Conservation (phyloP, 35 echinoderm and acorn worm genomes). For the Apostichopus japonicus region DNA sequence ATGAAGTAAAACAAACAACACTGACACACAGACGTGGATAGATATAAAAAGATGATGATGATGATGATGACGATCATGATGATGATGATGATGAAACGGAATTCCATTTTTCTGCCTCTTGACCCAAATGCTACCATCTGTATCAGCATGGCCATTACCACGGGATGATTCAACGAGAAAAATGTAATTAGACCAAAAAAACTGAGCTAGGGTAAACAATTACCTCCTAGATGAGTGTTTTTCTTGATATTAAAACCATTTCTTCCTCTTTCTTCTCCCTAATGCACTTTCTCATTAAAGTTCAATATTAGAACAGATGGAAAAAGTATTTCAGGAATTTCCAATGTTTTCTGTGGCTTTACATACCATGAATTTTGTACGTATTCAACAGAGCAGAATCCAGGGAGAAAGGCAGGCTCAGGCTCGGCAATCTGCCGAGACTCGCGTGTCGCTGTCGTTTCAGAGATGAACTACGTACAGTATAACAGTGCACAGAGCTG, state of each 20-base stretch:
- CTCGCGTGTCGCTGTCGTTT: no score
- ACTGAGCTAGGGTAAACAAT: conserved; percentile 4
- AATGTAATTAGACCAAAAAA: conserved; percentile 16
- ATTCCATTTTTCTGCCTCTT: background rate
- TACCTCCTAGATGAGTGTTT: conserved; percentile 17
- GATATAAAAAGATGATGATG: no score
- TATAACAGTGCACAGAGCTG: no score
- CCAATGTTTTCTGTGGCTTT: background rate
- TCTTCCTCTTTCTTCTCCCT: conserved; percentile 31
- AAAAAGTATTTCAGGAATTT: conserved; percentile 24
- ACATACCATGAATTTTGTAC: no score
- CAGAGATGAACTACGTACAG: no score
- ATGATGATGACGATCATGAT: no score
- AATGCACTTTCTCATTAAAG: conserved; percentile 48
- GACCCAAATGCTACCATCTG: conserved; percentile 17
- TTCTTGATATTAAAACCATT: conserved; percentile 17
- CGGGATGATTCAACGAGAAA: background rate
- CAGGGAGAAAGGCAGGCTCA: no score
- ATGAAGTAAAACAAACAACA: background rate
- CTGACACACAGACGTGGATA: no score
- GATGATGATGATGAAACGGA: background rate
- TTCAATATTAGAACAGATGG: conserved; percentile 45
- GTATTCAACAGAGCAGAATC: no score
- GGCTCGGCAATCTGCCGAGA: no score
- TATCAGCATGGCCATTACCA: background rate